Base-by-base conservation (phyloP, 2,888 invertebrate species). In the Leistus spinibarbis region DNA sequence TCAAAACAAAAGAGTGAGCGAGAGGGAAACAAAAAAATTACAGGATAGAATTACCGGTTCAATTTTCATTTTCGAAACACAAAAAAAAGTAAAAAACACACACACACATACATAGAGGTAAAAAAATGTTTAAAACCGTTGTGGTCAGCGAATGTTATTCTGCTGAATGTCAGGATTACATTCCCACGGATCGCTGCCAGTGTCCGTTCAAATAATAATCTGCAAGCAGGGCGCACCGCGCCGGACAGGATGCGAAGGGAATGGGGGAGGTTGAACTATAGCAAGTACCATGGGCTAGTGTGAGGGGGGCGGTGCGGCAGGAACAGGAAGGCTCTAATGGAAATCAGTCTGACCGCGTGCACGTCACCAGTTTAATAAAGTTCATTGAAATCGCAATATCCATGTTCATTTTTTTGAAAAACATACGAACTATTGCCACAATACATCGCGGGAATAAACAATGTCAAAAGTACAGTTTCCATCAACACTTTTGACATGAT, bases 341-440 rank as follows among this genome's bases (percentile, higher is more conserved):
- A 23, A 64, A 64, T 64, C 64, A 23, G 24, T 23, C 23, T 64
- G n/a, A n/a, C 16, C 5, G 10, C 19, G 19, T 60, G 7, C 60
- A 57, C 16, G 57, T 57, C 17, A 60, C 60, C 10, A 10, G 23
- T 67, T 73, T 73, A 73, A 73, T 73, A 73, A 73, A 73, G 60
- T 73, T 73, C 62, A 73, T 62, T 73, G 67, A 53, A 67, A 67
- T 67, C 57, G 67, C 3, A 62, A 66, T 40, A 54, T 22, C 9
- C 16, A 73, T 60, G 73, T 67, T 67, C 67, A 54, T 73, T 60
- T 67, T 73, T 73, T 73, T 60, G 40, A 67, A 73, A 60, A n/a
- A 54, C 19, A 64, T 40, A 10, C 22, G 60, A 2, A 10, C 24
- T 20, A 53, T 9, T 22, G 17, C 19, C 23, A 65, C 16, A 40